Evolutionary conservation across 2,888 invertebrate species (phyloP), one percentile per base, ranked within the genome.

Genomic region (Apotomis betuletana): DNA sequence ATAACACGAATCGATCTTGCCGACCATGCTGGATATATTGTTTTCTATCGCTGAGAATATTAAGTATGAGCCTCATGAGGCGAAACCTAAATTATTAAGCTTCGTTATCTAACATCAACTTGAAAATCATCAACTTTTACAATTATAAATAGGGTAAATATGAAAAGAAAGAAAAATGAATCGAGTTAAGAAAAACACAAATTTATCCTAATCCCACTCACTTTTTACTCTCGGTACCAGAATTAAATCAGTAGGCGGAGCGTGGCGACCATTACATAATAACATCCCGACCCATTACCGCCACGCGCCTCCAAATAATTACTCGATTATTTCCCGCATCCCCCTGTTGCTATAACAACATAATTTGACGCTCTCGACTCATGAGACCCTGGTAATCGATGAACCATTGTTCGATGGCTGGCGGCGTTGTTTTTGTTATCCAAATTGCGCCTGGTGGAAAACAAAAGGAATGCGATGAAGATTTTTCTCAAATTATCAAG

Each of bases 241-340:
- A 72, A 63, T 64, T 61, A 72, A 63, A 65, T 36, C 58, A 52
- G 72, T 51, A 74, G 74, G 75, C 59, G 74, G 75, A 74, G 73
- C 69, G 75, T 74, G 75, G 55, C 69, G 10, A 41, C 61, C 64
- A 70, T 72, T 68, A 62, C 74, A 60, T 74, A 77, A 75, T 78
- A 68, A 65, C 74, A 72, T 36, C 67, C 77, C 75, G 75, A 78
- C 75, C 74, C 75, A 76, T 75, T 71, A 76, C 46, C 75, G 88
- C 78, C 90, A 89, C 90, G 89, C 85, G 90, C 76, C 85, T 49
- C 61, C 77, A 81, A 85, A 86, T 88, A 87, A 87, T 88, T 86
- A 87, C 49, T 65, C 54, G 59, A 70, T 60, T 70, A 70, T 55
- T 84, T 80, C 78, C 78, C 80, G 81, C 80, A 75, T 76, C 74